Percentiles rank a stretch among this genome's conserved stretches.
Evolutionary conservation across 2,888 invertebrate genomes (phyloP).

Genomic region (Aphodius sticticus): DNA sequence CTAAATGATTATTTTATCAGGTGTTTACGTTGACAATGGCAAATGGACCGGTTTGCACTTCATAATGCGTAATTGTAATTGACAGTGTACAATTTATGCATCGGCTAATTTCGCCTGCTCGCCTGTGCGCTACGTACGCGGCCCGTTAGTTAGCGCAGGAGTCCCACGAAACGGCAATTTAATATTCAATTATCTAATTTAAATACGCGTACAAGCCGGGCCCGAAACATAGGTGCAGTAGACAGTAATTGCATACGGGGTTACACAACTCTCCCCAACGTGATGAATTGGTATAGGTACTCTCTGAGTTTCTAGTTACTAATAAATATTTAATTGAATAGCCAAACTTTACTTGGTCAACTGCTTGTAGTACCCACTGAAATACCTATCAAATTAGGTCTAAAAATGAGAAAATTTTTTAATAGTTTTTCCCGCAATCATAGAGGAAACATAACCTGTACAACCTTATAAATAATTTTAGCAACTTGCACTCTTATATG

Average conservation of each 20-base stretch:
- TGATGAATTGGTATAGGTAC: neutral
- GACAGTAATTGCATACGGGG: neutral
- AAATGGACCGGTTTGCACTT: neutral
- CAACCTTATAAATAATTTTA: no score
- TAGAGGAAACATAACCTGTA: no score
- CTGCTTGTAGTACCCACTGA: no score
- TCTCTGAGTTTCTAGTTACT: neutral
- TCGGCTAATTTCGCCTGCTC: neutral
- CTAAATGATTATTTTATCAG: neutral
- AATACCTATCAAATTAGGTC: no score
- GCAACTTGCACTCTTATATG: no score
- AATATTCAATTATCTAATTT: conserved; percentile 4
- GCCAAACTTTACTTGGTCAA: no score
- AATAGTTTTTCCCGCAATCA: no score
- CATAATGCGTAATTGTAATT: neutral
- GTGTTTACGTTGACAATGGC: neutral
- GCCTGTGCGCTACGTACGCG: neutral
- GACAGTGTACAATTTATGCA: neutral
- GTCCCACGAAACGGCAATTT: neutral
- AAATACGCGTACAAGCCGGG: neutral
- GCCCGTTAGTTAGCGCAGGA: neutral
- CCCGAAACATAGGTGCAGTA: neutral
- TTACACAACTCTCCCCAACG: neutral
- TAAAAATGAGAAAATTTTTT: no score
- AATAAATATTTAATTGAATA: neutral